Conservation (phyloP, 2,113 vertebrate genomes). For the Seriola rivoliana region DNA sequence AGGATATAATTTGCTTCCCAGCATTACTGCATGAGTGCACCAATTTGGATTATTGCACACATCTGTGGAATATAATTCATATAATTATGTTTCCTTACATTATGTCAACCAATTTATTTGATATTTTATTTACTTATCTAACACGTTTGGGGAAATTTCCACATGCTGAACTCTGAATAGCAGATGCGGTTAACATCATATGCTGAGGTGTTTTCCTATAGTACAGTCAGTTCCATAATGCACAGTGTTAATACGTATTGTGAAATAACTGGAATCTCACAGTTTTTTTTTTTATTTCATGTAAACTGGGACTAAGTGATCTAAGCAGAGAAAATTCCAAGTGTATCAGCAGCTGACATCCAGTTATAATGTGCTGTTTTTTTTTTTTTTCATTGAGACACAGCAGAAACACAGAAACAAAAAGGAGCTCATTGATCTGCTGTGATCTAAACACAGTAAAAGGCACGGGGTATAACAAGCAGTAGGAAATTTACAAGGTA, state of each 20-base stretch:
- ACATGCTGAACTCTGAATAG: not conserved
- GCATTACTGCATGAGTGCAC: constrained; percentile 33
- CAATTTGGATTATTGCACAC: constrained; percentile 60
- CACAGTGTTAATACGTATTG: not conserved
- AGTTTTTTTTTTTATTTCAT: not conserved
- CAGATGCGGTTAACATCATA: not conserved
- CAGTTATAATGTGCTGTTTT: constrained; percentile 15
- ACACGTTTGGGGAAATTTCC: not conserved
- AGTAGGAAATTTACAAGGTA: constrained; percentile 73
- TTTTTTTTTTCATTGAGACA: not conserved
- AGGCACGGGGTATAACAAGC: constrained; percentile 65
- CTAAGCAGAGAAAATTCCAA: constrained; percentile 22
- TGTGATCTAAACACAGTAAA: constrained; percentile 63
- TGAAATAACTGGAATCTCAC: not conserved
- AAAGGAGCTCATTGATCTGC: constrained; percentile 67
- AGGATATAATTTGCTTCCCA: constrained; percentile 57
- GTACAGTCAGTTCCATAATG: not conserved
- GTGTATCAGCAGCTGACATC: constrained; percentile 36
- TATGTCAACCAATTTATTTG: constrained; percentile 39
- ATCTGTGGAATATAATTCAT: constrained; percentile 42
- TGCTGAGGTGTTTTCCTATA: not conserved
- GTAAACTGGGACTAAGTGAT: not conserved
- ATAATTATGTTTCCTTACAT: constrained; percentile 54
- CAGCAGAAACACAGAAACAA: constrained; percentile 37
- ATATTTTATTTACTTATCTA: constrained; percentile 43